Evolutionary conservation across 2,888 invertebrate species (phyloP).

Genomic region (Plebejus melissa): DNA sequence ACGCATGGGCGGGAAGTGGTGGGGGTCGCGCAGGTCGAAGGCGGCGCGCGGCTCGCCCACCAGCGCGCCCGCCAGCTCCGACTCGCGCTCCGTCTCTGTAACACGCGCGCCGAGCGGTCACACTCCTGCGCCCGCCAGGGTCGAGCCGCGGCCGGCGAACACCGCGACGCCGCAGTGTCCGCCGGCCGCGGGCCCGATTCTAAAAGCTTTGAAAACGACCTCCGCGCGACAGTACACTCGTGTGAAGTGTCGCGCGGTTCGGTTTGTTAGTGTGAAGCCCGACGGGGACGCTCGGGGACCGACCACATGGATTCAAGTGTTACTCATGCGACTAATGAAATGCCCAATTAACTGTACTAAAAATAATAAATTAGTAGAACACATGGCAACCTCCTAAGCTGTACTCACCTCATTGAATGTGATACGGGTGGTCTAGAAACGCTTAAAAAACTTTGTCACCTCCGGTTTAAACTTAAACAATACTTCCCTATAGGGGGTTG

Average conservation of each 20-base stretch:
- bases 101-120: constrained; percentile 16
- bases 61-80: constrained; percentile 85
- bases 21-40: constrained; percentile 88
- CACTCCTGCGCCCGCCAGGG: neutral
- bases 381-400: neutral
- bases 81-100: constrained; percentile 85
- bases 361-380: neutral
- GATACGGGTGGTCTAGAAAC: neutral
- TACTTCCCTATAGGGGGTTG: neutral
- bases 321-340: constrained; percentile 17
- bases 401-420: neutral
- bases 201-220: neutral
- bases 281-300: neutral
- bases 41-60: constrained; percentile 81
- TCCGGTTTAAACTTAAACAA: neutral
- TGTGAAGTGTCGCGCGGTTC: neutral
- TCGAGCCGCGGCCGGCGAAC: neutral
- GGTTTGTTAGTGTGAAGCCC: constrained; percentile 6
- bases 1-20: constrained; percentile 89
- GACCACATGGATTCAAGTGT: neutral
- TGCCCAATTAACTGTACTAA: neutral
- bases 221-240: neutral
- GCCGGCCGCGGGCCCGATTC: no score
- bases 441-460: neutral
- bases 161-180: no score